Base-by-base conservation (phyloP, 2,888 invertebrate genomes). In the Boloria selene region DNA sequence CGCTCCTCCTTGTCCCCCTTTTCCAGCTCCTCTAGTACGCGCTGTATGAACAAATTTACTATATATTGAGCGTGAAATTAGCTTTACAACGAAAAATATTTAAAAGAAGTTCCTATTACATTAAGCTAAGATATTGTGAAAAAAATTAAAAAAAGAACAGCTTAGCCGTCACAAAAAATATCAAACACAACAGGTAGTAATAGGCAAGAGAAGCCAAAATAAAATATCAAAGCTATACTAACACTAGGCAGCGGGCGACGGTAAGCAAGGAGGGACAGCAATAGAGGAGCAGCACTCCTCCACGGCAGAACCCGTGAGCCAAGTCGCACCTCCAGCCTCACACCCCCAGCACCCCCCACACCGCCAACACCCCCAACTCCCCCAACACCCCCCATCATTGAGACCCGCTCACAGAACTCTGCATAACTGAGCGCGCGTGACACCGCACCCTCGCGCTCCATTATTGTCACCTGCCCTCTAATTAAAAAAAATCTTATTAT, bases 301-400 rank as follows among this genome's bases (percentile, higher is more conserved):
- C 98, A 98, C 79, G 96, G 97, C 93, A 97, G 96, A 88, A 96
- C 97, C 91, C 98, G 97, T 77, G 96, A 96, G 78, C 95, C 95
- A 49, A 77, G 72, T 95, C 95, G 77, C 94, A 93, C 97, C 97
- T 98, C 81, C 87, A 96, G 96, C 87, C 95, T 96, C 98, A 75
- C 95, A 93, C 98, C 98, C 98, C 79, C 93, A 97, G 96, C 88
- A 95, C 97, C 92, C 98, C 97, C 77, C 96, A 96, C 79, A 95
- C 95, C 49, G 73, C 72, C 87, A 96, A 10, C 31, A 96, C 87
- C 95, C 13, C 49, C 49, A 49, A 42, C 54, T 7, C 42, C 96
- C 95, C 81, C 96, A 96, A 70, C 98, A 94, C 78, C 97, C 95
- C 76, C 98, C 95, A 70, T 98, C 95, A 77, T 98, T 93, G 79